These are phyloP conservation scores for Dicaeum eximium DNA, from an alignment of 2,113 vertebrate genomes.

Conservation along the genomic window DNA sequence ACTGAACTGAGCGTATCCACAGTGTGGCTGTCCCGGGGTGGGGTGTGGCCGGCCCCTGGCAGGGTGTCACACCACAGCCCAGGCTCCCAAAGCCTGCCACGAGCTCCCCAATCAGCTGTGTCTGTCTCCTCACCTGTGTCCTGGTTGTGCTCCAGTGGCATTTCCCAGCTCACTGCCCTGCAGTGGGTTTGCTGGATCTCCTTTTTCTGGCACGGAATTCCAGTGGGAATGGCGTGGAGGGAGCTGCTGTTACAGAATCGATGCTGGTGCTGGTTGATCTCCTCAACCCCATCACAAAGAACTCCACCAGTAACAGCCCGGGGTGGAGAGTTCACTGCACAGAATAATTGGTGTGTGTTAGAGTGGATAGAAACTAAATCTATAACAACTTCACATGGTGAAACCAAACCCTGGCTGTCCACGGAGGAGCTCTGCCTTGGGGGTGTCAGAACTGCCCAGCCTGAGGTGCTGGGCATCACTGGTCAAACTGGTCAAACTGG, in stretches of 20 bases:
- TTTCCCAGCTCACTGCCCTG: neutral
- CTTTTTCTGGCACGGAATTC: neutral
- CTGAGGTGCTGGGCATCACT: neutral
- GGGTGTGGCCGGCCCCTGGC: too few species aligned
- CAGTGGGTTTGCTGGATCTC: rapidly evolving
- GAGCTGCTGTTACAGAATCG: neutral
- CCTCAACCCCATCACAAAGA: neutral
- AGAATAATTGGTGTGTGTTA: neutral
- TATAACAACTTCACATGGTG: neutral
- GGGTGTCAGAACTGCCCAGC: neutral
- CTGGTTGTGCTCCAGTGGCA: rapidly evolving
- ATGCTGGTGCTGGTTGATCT: neutral
- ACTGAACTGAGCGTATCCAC: too few species aligned
- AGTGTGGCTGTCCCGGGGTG: too few species aligned
- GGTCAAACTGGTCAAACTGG: neutral
- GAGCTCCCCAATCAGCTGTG: neutral
- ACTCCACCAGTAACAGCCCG: neutral
- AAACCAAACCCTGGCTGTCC: neutral
- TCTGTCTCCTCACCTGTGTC: rapidly evolving
- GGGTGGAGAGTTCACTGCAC: neutral
- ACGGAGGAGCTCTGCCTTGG: neutral
- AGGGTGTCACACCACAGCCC: neutral
- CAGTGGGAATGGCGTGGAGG: neutral
- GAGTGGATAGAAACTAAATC: neutral
- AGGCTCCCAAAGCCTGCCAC: rapidly evolving